phyloP scores from a whole-genome alignment of 2,888 invertebrate species.

The Heliconius erato region DNA sequence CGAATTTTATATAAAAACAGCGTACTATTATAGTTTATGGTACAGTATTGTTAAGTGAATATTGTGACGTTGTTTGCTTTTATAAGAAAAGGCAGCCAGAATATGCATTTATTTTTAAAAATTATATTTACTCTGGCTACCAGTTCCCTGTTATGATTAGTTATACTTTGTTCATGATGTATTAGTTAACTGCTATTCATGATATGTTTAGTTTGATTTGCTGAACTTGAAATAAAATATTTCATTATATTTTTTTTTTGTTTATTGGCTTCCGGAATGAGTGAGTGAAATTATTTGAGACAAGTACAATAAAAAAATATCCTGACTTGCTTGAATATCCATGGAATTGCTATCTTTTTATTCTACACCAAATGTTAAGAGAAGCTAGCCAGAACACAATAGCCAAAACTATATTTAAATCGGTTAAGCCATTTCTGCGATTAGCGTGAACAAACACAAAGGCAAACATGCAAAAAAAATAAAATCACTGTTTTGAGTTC shows the following conservation, averaged over 20 bases:
- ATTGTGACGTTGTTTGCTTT: conserved; percentile 24
- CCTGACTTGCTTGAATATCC: no score
- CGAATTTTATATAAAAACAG: conserved; percentile 24
- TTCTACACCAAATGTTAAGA: no score
- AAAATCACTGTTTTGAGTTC: no score
- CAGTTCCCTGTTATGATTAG: conserved; percentile 35
- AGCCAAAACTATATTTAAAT: no score
- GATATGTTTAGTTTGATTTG: conserved; percentile 52
- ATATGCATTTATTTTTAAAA: conserved; percentile 44
- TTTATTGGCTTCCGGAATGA: conserved; percentile 11
- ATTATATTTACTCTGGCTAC: conserved; percentile 28
- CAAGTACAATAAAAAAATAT: not conserved
- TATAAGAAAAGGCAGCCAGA: conserved; percentile 27
- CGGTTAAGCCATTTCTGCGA: no score
- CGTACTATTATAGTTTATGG: conserved; percentile 3
- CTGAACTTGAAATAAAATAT: conserved; percentile 52
- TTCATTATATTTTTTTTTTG: conserved; percentile 36
- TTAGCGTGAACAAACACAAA: no score
- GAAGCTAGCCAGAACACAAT: no score
- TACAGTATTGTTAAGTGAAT: not conserved
- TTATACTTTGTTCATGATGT: conserved; percentile 46
- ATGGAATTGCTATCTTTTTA: no score
- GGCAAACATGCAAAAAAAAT: no score
- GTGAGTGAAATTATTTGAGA: not conserved
- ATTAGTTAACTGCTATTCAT: conserved; percentile 47